Conservation (phyloP, 2,888 invertebrate genomes). For the Megalurothrips usitatus region DNA sequence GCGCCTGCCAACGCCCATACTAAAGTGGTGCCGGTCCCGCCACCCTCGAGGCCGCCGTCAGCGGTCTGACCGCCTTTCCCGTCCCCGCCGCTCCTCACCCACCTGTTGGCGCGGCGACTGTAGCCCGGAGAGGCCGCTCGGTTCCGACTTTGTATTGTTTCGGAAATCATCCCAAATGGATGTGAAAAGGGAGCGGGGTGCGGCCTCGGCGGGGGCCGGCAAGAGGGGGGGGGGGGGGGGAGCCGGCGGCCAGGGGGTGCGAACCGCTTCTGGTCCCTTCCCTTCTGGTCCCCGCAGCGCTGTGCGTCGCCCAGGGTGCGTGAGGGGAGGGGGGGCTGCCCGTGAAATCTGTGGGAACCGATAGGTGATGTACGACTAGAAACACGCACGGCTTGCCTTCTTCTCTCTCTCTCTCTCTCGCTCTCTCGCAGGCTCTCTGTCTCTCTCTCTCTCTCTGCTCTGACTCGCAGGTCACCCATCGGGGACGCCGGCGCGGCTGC, state of each 20-base stretch:
- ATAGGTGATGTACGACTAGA: constrained; percentile 23
- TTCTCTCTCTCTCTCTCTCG: not conserved
- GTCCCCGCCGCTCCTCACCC: not conserved
- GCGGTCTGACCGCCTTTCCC: too few relatives aligned
- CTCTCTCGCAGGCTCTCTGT: not conserved
- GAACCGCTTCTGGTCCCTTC: too few relatives aligned
- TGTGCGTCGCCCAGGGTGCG: not conserved
- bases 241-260: too few relatives aligned
- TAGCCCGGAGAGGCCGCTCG: not conserved
- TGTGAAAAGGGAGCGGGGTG: not conserved
- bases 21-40: too few relatives aligned
- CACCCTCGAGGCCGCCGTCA: too few relatives aligned
- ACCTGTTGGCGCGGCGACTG: constrained; percentile 16
- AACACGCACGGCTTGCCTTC: not conserved
- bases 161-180: constrained; percentile 24
- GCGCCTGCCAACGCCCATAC: not conserved
- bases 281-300: too few relatives aligned
- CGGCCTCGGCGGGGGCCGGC: not conserved
- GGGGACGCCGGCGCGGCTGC: too few relatives aligned
- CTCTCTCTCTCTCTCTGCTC: not conserved
- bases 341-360: constrained; percentile 25
- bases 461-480: too few relatives aligned
- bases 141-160: constrained; percentile 25
- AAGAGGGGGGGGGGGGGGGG: not conserved
- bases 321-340: not conserved